A percentile compares a stretch with the other conserved stretches of the same genome.
phyloP scores from a whole-genome alignment of 2,113 vertebrate genomes.

The Parus major region DNA sequence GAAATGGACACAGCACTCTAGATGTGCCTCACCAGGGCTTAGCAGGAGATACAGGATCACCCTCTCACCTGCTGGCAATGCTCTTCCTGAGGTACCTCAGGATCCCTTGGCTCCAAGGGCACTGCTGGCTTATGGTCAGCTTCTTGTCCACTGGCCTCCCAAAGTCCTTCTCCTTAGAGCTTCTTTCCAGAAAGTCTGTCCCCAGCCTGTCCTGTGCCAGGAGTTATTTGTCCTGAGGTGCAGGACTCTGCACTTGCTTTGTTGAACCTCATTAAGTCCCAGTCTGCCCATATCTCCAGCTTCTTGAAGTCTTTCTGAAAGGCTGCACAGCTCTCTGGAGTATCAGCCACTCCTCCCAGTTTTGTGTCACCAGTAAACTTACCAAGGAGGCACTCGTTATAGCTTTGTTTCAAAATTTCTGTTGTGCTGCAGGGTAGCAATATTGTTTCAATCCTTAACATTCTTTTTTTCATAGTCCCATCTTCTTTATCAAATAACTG shows the following conservation, averaged over 20 bases:
- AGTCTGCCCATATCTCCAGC: background rate
- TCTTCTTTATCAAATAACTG: background rate
- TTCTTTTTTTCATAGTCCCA: background rate
- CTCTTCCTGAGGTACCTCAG: background rate
- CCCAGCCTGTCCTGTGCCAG: background rate
- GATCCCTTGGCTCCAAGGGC: background rate
- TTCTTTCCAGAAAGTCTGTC: background rate
- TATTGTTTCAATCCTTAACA: background rate
- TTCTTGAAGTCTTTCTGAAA: background rate
- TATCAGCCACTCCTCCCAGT: fast-evolving
- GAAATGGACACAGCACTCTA: background rate
- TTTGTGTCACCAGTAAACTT: background rate
- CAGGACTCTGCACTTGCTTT: background rate
- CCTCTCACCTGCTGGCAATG: background rate
- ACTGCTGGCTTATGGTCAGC: background rate
- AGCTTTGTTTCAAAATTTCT: background rate
- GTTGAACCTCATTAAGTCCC: background rate
- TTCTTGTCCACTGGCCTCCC: background rate
- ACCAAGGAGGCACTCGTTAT: background rate
- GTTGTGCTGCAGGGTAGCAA: too few relatives aligned
- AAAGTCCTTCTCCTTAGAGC: background rate
- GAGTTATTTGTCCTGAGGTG: background rate
- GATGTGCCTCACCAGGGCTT: background rate
- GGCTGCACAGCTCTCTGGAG: too few relatives aligned
- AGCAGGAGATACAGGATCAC: background rate